These are phyloP conservation scores for Merops nubicus DNA, from an alignment of 2,113 vertebrate genomes.

Conservation along the genomic window DNA sequence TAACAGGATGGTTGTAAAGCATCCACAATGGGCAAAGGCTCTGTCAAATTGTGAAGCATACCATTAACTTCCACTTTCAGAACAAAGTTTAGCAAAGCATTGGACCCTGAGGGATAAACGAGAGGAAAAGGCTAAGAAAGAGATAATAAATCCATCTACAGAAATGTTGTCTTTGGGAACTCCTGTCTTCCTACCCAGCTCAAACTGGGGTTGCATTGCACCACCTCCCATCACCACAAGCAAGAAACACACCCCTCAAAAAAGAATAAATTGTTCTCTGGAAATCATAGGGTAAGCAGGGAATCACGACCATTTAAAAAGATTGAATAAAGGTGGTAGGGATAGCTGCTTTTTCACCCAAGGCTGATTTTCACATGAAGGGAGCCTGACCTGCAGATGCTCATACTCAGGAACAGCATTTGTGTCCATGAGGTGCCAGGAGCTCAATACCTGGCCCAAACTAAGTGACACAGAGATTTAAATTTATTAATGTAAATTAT, in stretches of 20 bases:
- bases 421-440: fast-evolving
- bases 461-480: not conserved
- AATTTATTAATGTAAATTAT: not conserved
- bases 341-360: not conserved
- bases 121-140: not conserved
- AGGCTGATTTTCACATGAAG: not conserved
- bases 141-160: not conserved
- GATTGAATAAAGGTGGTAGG: not conserved
- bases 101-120: not conserved
- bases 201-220: not conserved
- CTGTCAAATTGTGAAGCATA: not conserved
- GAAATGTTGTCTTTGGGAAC: not conserved
- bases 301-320: not conserved
- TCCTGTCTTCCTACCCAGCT: not conserved
- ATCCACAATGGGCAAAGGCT: not conserved
- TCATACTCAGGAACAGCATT: fast-evolving
- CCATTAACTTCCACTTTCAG: not conserved
- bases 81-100: not conserved
- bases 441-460: not conserved
- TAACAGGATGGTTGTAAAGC: not conserved
- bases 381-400: not conserved
- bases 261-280: not conserved
- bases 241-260: not conserved
- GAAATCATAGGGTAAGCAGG: not conserved
- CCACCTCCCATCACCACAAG: not conserved